These are phyloP conservation scores for Maniola jurtina DNA, from an alignment of 1,140 invertebrate genomes.

Conservation along the genomic window DNA sequence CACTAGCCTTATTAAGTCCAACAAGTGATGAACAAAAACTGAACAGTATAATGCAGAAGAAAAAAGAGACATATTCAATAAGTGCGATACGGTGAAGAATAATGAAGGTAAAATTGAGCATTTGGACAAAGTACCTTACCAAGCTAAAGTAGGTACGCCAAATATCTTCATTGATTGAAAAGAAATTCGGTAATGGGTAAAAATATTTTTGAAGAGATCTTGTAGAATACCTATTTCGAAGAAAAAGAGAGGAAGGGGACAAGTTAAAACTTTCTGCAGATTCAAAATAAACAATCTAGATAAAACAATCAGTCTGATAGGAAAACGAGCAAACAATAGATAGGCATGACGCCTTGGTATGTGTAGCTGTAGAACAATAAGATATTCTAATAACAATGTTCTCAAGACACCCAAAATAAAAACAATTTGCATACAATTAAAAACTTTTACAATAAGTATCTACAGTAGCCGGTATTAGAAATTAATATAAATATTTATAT, in stretches of 20 bases:
- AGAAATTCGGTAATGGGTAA: too few species aligned
- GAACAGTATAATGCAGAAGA: neutral
- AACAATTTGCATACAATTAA: slow-evolving; percentile 27
- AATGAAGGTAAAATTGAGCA: too few species aligned
- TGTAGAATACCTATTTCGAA: neutral
- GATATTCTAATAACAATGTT: slow-evolving; percentile 17
- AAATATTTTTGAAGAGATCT: too few species aligned
- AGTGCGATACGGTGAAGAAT: neutral
- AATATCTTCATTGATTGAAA: too few species aligned
- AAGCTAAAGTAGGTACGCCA: too few species aligned
- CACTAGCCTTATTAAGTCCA: slow-evolving; percentile 8
- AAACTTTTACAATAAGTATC: slow-evolving; percentile 10
- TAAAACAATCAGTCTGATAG: slow-evolving; percentile 5
- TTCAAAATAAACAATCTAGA: neutral
- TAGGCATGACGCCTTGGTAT: slow-evolving; percentile 12
- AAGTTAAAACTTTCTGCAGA: neutral
- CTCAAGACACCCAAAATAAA: slow-evolving; percentile 9
- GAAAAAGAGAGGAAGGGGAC: neutral
- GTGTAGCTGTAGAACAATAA: slow-evolving; percentile 15
- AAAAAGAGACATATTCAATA: neutral
- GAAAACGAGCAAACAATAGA: slow-evolving; percentile 10
- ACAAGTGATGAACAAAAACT: neutral
- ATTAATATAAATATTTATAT: slow-evolving; percentile 1
- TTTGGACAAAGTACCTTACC: too few species aligned
- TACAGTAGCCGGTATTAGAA: neutral